Evolutionary conservation across 2,797 vertebrate species (phyloP).

Genomic region (Pyrocephalus nanus): DNA sequence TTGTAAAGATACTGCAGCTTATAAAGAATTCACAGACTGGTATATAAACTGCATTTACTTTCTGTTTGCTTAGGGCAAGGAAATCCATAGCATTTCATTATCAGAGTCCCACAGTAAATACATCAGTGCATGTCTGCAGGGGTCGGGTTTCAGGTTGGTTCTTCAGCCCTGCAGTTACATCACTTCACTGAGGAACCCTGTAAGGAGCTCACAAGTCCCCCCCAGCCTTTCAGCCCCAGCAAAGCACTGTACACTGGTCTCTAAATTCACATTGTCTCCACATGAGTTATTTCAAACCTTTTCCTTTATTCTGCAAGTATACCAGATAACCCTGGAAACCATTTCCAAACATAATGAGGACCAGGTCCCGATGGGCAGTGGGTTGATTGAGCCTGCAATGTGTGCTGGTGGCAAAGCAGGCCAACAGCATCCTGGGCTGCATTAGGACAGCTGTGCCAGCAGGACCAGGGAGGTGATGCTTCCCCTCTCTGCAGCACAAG

Average conservation of each 20-base stretch:
- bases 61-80: not conserved
- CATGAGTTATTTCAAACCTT: not conserved
- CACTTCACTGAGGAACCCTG: not conserved
- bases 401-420: rapidly evolving
- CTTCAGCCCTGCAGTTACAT: not conserved
- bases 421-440: not conserved
- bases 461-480: not conserved
- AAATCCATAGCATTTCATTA: not conserved
- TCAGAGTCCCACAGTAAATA: not conserved
- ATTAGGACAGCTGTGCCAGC: not conserved
- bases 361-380: not conserved
- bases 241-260: not conserved
- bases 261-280: not conserved
- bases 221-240: not conserved
- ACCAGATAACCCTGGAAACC: not conserved
- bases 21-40: not conserved
- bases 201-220: not conserved
- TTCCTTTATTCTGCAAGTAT: not conserved
- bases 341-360: not conserved
- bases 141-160: not conserved
- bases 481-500: not conserved
- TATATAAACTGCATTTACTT: not conserved
- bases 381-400: not conserved
- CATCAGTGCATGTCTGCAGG: not conserved
- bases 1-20: not conserved